phyloP scores from a whole-genome alignment of 2,888 invertebrate genomes.

The Chironomus tentans region DNA sequence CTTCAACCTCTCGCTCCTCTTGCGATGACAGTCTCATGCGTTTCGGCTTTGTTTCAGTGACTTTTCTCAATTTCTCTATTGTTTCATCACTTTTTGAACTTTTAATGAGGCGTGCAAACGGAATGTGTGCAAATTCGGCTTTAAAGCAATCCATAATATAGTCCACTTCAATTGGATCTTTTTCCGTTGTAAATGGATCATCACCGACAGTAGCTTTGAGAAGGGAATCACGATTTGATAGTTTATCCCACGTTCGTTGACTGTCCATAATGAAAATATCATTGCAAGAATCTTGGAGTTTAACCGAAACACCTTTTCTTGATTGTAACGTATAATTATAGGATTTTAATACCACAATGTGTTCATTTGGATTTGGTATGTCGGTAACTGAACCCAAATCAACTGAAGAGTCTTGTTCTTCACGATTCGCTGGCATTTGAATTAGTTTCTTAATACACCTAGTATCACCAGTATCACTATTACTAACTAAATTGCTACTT shows the following conservation, averaged over 20 bases:
- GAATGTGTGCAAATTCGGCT: slow-evolving; percentile 68
- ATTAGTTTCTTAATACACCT: slow-evolving; percentile 17
- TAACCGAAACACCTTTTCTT: slow-evolving; percentile 74
- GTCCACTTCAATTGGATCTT: slow-evolving; percentile 43
- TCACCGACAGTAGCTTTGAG: slow-evolving; percentile 49
- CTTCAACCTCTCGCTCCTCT: slow-evolving; percentile 31
- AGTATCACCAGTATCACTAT: slow-evolving; percentile 26
- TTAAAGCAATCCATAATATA: slow-evolving; percentile 83
- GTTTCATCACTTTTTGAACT: slow-evolving; percentile 39
- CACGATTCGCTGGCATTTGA: slow-evolving; percentile 33
- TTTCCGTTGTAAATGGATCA: slow-evolving; percentile 67
- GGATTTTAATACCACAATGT: slow-evolving; percentile 56
- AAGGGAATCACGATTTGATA: slow-evolving; percentile 48
- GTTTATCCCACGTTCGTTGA: slow-evolving; percentile 66
- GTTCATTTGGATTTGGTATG: slow-evolving; percentile 58
- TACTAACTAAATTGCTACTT: slow-evolving; percentile 25
- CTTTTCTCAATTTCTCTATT: background rate
- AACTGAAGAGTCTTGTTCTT: slow-evolving; percentile 42
- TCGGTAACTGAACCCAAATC: slow-evolving; percentile 56
- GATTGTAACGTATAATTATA: slow-evolving; percentile 74
- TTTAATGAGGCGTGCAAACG: slow-evolving; percentile 62
- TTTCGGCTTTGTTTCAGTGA: slow-evolving; percentile 30
- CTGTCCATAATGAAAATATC: slow-evolving; percentile 75
- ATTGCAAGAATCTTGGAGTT: slow-evolving; percentile 60
- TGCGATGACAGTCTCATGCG: slow-evolving; percentile 29